phyloP scores from a whole-genome alignment of 2,888 invertebrate species.

The Drosophila algonquin region DNA sequence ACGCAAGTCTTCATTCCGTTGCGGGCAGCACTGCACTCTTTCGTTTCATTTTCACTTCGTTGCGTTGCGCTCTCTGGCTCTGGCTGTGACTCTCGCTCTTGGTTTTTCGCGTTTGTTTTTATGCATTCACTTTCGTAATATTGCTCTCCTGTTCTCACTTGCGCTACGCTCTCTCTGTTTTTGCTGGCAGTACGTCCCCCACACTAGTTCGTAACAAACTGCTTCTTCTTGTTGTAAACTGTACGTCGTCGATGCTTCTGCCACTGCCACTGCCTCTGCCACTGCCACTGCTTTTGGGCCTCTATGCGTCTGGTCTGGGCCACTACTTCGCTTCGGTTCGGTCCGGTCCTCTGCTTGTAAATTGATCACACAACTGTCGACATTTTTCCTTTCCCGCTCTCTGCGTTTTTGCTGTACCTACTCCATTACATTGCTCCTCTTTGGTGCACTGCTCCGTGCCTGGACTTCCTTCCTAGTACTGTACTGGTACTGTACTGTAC shows the following conservation, averaged over 20 bases:
- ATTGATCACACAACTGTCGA: constrained; percentile 50
- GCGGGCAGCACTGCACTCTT: constrained; percentile 53
- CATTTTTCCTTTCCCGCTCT: constrained; percentile 23
- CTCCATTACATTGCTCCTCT: constrained; percentile 12
- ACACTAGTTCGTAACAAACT: constrained; percentile 77
- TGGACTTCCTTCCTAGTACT: constrained; percentile 8
- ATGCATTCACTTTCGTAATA: constrained; percentile 70
- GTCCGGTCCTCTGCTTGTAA: constrained; percentile 10
- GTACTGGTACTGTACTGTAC: constrained; percentile 25
- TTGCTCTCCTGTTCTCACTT: constrained; percentile 13
- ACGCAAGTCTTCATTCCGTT: constrained; percentile 59
- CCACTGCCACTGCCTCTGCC: no score
- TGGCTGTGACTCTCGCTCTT: background rate
- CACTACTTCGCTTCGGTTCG: background rate
- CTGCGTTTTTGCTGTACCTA: constrained; percentile 18
- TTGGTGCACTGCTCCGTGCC: background rate
- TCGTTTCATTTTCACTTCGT: constrained; percentile 23
- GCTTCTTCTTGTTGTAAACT: constrained; percentile 73
- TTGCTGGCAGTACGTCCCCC: constrained; percentile 71
- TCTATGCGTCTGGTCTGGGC: background rate
- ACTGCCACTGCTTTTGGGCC: constrained; percentile 21
- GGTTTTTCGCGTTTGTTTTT: constrained; percentile 49
- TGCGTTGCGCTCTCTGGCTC: constrained; percentile 44
- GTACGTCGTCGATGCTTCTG: constrained; percentile 47
- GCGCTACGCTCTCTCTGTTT: constrained; percentile 63